A percentile compares a stretch with the other conserved stretches of the same genome.
These are phyloP conservation scores for Probaryconus sp. DNA, from an alignment of 1,140 invertebrate genomes.

Conservation along the genomic window DNA sequence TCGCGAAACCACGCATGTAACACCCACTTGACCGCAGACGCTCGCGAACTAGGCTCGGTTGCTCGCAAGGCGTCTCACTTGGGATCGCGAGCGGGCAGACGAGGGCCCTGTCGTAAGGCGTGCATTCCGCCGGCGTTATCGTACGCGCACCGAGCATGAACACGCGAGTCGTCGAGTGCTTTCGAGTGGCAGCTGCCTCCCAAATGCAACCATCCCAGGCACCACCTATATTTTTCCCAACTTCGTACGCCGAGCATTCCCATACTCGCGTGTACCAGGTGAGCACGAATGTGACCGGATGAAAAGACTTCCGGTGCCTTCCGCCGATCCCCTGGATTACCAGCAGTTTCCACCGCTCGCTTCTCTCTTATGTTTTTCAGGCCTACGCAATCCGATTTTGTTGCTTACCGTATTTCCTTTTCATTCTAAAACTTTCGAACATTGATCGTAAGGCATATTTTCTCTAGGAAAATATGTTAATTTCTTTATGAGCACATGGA, in stretches of 20 bases:
- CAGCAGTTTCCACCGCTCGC: conserved; percentile 1
- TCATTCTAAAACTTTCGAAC: no score
- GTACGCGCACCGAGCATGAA: conserved; percentile 62
- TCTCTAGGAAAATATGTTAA: no score
- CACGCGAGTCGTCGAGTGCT: conserved; percentile 64
- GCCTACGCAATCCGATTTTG: conserved; percentile 9
- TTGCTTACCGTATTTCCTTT: background rate
- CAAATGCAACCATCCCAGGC: conserved; percentile 59
- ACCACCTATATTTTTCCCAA: conserved; percentile 47
- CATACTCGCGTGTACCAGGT: conserved; percentile 33
- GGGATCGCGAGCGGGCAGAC: conserved; percentile 50
- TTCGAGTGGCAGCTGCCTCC: conserved; percentile 65
- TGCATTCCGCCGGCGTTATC: conserved; percentile 64
- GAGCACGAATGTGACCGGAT: conserved; percentile 34
- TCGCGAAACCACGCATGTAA: conserved; percentile 57
- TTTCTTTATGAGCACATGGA: no score
- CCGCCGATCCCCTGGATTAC: conserved; percentile 25
- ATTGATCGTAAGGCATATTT: no score
- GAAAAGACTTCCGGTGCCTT: conserved; percentile 43
- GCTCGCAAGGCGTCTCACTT: conserved; percentile 56
- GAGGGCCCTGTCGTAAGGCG: conserved; percentile 57
- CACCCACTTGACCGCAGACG: conserved; percentile 58
- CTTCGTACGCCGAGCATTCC: conserved; percentile 21
- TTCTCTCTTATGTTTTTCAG: background rate
- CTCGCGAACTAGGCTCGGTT: no score